Base-by-base conservation (phyloP, 2,888 invertebrate species). In the Brachyptera putata region DNA sequence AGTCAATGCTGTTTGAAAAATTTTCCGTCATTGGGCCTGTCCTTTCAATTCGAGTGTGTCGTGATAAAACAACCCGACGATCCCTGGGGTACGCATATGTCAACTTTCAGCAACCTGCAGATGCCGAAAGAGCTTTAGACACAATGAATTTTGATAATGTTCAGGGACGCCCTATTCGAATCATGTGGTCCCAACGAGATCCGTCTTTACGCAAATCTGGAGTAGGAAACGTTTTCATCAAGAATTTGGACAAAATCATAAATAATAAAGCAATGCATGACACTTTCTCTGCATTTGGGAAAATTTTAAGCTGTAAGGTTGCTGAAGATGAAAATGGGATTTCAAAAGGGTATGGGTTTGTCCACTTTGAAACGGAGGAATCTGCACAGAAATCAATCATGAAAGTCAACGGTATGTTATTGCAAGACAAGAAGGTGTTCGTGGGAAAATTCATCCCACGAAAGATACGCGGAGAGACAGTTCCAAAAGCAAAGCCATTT, bases 141-240 rank as follows among this genome's bases (percentile, higher is more conserved):
- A 82, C 82, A 3, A 83, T 84, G 82, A 83, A 83, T 72, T 84
- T 82, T 70, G 83, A 84, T 69, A 71, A 77, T 22, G 73, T 83
- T 65, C 79, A 79, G 65, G 80, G 79, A 16, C 73, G 78, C 49
- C 82, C 82, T 16, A 81, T 83, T 67, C 75, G 83, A 62, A 83
- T 84, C 65, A 84, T 84, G 83, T 84, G 83, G 83, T 80, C 81
- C 14, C 82, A 84, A 70, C 74, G 82, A 57, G 82, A 83, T 70
- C 81, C 81, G 4, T 79, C 79, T 11, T 72, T 82, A 39, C 74
- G 83, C 60, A 79, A 80, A 63, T 82, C 82, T 37, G 83, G 83
- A 41, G 79, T 81, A 57, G 82, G 82, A 30, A 84, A 84, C 70
- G 80, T 83, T 36, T 84, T 83, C 74, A 84, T 83, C 70, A 84